These are phyloP conservation scores for Stenodema calcarata DNA, from an alignment of 2,888 invertebrate genomes.

Conservation along the genomic window DNA sequence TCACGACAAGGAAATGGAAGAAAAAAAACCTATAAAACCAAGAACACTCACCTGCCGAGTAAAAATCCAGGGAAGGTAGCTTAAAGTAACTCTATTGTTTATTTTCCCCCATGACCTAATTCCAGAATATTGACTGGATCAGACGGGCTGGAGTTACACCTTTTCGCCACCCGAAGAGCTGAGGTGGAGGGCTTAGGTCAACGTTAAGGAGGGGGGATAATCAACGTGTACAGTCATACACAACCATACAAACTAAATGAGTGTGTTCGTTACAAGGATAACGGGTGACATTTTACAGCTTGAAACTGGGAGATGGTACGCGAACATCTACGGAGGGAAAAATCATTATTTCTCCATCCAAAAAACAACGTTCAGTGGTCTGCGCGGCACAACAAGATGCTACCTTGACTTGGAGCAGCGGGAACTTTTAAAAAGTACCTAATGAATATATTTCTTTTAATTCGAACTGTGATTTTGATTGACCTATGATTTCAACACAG, in stretches of 20 bases:
- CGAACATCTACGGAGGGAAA: not conserved
- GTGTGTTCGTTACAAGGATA: not conserved
- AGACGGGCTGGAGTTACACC: constrained; percentile 22
- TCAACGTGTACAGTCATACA: not conserved
- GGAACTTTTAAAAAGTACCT: not conserved
- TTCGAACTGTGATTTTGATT: no score
- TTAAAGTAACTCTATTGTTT: constrained; percentile 28
- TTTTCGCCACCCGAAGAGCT: not conserved
- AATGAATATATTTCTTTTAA: no score
- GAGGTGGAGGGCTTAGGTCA: not conserved
- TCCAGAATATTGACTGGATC: constrained; percentile 47
- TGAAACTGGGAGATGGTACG: not conserved
- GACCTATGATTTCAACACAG: no score
- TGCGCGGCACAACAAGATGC: not conserved
- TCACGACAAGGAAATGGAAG: not conserved
- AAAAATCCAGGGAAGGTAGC: not conserved
- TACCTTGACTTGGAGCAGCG: not conserved
- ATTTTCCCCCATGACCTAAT: constrained; percentile 46
- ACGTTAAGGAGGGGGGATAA: not conserved
- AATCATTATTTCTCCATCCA: not conserved
- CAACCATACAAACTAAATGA: not conserved
- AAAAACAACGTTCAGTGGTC: not conserved
- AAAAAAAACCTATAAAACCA: not conserved
- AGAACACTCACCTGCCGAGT: not conserved
- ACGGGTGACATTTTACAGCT: not conserved